Conservation (phyloP, 2,113 vertebrate species). For the Condylura cristata region DNA sequence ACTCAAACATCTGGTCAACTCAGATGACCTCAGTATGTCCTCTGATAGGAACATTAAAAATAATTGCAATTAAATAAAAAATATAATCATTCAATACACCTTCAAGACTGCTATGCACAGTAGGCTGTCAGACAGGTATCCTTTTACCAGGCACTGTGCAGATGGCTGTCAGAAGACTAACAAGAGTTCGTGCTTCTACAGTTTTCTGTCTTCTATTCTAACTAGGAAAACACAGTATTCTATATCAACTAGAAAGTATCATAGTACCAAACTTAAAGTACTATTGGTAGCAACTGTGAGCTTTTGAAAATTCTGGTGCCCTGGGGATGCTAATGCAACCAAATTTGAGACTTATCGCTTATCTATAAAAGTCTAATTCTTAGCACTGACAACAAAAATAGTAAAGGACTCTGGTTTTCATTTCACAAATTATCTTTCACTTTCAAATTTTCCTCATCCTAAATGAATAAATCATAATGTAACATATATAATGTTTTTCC, state of each 20-base stretch:
- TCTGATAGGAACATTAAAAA: background rate
- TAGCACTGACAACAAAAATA: background rate
- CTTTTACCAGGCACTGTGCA: background rate
- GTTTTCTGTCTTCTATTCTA: background rate
- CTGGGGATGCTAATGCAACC: background rate
- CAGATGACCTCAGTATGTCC: background rate
- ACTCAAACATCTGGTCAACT: background rate
- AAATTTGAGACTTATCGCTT: background rate
- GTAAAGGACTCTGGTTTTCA: background rate
- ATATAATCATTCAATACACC: background rate
- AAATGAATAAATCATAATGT: conserved; percentile 37
- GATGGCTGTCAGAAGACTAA: background rate
- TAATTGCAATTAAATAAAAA: background rate
- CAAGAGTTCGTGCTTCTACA: background rate
- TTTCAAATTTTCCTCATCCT: background rate
- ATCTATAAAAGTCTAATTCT: background rate
- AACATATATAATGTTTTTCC: conserved; percentile 34
- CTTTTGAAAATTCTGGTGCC: background rate
- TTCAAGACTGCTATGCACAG: background rate
- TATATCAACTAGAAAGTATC: too few species aligned
- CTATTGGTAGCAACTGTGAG: background rate
- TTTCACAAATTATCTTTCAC: background rate
- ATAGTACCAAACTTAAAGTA: background rate
- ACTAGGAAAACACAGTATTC: background rate
- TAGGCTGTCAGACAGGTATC: background rate